Evolutionary conservation across 2,113 vertebrate species (phyloP).

Genomic region (Halichoerus grypus): DNA sequence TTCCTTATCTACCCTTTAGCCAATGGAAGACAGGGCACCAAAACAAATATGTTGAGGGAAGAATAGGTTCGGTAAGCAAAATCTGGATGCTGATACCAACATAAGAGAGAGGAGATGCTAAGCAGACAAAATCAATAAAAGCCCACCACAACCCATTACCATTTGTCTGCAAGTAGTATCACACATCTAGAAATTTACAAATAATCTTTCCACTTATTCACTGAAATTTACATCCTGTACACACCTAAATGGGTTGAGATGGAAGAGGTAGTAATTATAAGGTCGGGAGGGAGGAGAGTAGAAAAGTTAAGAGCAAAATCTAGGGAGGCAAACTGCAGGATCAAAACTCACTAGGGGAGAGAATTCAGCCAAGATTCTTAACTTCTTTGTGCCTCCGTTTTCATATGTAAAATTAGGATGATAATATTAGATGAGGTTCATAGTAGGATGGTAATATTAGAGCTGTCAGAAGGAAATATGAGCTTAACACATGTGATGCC

Average conservation of each 20-base stretch:
- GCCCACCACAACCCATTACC: background rate
- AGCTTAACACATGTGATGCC: background rate
- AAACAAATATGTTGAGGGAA: background rate
- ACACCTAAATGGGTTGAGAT: background rate
- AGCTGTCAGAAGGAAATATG: background rate
- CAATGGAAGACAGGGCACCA: background rate
- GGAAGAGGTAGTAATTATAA: background rate
- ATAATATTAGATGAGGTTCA: background rate
- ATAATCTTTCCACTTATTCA: background rate
- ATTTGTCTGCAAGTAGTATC: background rate
- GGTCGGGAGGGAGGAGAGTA: background rate
- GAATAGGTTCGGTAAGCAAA: background rate
- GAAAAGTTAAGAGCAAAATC: background rate
- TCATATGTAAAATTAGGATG: background rate
- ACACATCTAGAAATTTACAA: slow-evolving; percentile 17
- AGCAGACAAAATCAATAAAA: background rate
- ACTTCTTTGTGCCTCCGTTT: background rate
- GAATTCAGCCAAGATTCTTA: background rate
- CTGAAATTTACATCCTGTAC: background rate
- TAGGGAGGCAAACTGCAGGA: background rate
- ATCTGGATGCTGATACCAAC: background rate
- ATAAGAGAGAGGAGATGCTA: background rate
- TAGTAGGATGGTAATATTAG: background rate
- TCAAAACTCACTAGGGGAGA: background rate
- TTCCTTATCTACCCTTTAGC: background rate